Percentiles rank a stretch among this genome's conserved stretches.
phyloP scores from a whole-genome alignment of 2,113 vertebrate genomes.

The Thalassarche chlororhynchos region DNA sequence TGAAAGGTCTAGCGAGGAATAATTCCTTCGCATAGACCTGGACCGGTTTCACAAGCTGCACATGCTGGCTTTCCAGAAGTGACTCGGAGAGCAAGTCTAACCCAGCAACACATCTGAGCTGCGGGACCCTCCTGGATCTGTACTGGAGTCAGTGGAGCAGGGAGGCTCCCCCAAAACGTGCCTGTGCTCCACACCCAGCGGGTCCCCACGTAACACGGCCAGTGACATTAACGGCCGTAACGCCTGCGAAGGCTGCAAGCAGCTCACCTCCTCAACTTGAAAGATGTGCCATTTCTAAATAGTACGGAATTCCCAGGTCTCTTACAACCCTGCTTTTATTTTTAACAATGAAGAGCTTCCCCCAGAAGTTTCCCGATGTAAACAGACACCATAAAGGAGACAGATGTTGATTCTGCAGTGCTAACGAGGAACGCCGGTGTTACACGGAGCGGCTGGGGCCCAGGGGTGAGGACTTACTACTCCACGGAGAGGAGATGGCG shows the following conservation, averaged over 20 bases:
- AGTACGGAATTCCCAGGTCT: not conserved
- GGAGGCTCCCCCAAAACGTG: not conserved
- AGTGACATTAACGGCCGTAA: fast-evolving
- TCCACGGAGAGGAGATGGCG: not conserved
- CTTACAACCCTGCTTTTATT: constrained; percentile 23
- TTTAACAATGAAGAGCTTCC: constrained; percentile 29
- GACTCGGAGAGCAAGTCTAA: not conserved
- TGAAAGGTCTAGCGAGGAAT: not conserved
- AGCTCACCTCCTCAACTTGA: not conserved
- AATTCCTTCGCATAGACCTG: not conserved
- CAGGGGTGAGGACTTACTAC: not conserved
- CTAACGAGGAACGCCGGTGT: not conserved
- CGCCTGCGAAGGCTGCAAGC: not conserved
- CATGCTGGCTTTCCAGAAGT: not conserved
- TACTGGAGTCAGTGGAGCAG: fast-evolving
- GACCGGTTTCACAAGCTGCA: not conserved
- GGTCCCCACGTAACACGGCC: fast-evolving
- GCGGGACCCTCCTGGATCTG: fast-evolving
- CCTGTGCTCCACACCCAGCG: fast-evolving
- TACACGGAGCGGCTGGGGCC: fast-evolving
- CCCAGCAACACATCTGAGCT: no score
- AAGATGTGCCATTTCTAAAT: not conserved
- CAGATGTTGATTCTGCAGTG: not conserved
- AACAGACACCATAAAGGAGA: not conserved
- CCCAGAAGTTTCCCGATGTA: not conserved